Conservation (phyloP, 2,888 invertebrate species). For the Hypsopygia costalis region DNA sequence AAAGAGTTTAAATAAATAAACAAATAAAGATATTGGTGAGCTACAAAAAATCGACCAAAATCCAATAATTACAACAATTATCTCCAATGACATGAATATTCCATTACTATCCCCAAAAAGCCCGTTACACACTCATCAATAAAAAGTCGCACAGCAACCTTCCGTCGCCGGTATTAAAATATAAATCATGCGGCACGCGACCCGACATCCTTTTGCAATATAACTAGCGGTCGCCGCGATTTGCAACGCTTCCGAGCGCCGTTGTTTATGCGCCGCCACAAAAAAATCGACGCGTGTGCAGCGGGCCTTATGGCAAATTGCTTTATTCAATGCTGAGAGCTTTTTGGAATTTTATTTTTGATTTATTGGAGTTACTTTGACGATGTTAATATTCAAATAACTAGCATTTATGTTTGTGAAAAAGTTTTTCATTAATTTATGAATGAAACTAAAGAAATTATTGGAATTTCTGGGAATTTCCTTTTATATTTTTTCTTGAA, state of each 20-base stretch:
- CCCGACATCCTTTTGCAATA: constrained; percentile 69
- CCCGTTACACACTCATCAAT: constrained; percentile 8
- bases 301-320: constrained; percentile 31
- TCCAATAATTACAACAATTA: too few relatives aligned
- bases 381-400: not conserved
- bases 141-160: constrained; percentile 17
- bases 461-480: too few relatives aligned
- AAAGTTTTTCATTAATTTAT: too few relatives aligned
- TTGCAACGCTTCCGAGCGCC: constrained; percentile 57
- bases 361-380: not conserved
- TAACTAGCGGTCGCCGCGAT: constrained; percentile 54
- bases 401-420: not conserved
- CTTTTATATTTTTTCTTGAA: too few relatives aligned
- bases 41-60: too few relatives aligned
- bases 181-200: constrained; percentile 53
- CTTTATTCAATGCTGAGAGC: constrained; percentile 11
- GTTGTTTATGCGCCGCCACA: constrained; percentile 24
- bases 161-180: constrained; percentile 17
- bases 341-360: constrained; percentile 6
- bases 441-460: too few relatives aligned
- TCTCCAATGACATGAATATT: constrained; percentile 26
- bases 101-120: constrained; percentile 27
- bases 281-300: constrained; percentile 24
- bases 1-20: too few relatives aligned
- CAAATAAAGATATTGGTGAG: too few relatives aligned